Base-by-base conservation (phyloP, 1,140 invertebrate species). In the Oncopeltus fasciatus region DNA sequence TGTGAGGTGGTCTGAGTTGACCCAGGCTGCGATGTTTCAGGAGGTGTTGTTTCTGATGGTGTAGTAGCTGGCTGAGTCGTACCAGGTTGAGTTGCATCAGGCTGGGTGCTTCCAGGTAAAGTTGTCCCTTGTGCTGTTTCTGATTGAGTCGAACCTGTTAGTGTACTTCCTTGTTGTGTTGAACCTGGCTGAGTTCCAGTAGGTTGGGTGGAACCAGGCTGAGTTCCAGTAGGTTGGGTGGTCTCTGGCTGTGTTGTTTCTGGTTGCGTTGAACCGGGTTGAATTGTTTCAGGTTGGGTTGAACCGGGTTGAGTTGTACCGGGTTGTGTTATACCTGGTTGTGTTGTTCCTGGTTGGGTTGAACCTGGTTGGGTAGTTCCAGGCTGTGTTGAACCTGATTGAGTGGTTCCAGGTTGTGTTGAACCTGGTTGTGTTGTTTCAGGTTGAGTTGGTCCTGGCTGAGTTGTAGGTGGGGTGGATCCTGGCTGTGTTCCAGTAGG, bases 191-290 rank as follows among this genome's bases (percentile, higher is more conserved):
- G 14, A 18, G n/a, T 33, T 21, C 49, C 8, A 20, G 4, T 21
- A 9, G 63, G 49, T 21, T 24, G 46, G 14, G 62, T 63, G n/a
- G 38, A 16, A 20, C 62, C 62, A 21, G 63, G 63, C 29, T 63
- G 60, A 20, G 59, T 27, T 47, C 62, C 67, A 20, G 68, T 71
- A 9, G 70, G 67, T 59, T 62, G 59, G 61, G 67, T 63, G 0
- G 73, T 73, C 8, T 64, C 67, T 27, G 56, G 63, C 5, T 60
- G 67, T 43, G 62, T 31, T n/a, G 59, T 59, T 14, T n/a, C 31
- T 2, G 58, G 4, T 26, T 2, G 33, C 9, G 18, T 57, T 1
- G 29, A 33, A 18, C 31, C 61, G 14, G 29, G 61, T 26, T 20
- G 24, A 1, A 31, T 61, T 2, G 44, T 43, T 5, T n/a, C 29